Percentiles rank a stretch among this genome's conserved stretches.
These are phyloP conservation scores for Prinia subflava DNA, from an alignment of 2,113 vertebrate species.

Conservation along the genomic window DNA sequence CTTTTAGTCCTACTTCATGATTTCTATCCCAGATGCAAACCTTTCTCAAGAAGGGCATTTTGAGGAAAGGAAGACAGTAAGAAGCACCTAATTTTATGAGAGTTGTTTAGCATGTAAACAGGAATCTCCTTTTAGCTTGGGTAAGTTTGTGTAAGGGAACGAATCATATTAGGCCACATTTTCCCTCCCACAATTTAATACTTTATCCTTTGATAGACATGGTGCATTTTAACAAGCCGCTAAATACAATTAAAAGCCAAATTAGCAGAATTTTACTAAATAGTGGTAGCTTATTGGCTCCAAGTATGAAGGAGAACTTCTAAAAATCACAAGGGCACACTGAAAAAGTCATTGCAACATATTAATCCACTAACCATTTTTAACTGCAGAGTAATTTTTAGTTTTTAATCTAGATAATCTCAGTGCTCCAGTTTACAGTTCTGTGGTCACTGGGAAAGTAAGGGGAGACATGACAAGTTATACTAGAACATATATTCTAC, in stretches of 20 bases:
- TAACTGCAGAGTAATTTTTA: background rate
- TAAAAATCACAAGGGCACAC: background rate
- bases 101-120: fast-evolving
- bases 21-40: background rate
- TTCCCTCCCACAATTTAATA: background rate
- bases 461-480: background rate
- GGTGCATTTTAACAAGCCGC: background rate
- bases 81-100: background rate
- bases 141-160: background rate
- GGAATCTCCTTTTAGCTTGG: background rate
- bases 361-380: background rate
- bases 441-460: background rate
- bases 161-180: background rate
- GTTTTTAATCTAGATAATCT: background rate
- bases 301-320: background rate
- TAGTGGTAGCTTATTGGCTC: background rate
- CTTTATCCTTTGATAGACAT: background rate
- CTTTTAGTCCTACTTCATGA: background rate
- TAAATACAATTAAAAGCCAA: background rate
- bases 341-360: background rate
- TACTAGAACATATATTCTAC: background rate
- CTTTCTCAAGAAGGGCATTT: background rate
- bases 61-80: background rate
- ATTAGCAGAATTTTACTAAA: background rate
- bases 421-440: background rate